Percentiles rank a stretch among this genome's conserved stretches.
Evolutionary conservation across 2,797 vertebrate genomes (phyloP).

Genomic region (Crocidura indochinensis): DNA sequence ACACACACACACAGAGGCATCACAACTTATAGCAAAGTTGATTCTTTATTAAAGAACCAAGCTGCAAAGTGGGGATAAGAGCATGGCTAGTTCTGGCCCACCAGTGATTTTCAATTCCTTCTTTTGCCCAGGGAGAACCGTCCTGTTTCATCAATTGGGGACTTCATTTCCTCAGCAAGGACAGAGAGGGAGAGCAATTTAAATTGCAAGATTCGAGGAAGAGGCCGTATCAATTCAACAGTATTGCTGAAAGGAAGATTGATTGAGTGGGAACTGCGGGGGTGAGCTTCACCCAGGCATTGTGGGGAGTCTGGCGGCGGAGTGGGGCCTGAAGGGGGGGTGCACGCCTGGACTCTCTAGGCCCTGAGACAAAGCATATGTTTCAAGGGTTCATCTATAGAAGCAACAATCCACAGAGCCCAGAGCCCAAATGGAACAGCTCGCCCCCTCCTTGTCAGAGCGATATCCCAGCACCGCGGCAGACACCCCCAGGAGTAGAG

Average conservation of each 20-base stretch:
- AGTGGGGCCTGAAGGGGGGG: neutral
- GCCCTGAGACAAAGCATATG: neutral
- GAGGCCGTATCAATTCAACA: neutral
- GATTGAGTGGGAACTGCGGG: neutral
- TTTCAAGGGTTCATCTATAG: too few relatives aligned
- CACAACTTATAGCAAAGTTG: neutral
- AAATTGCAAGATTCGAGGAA: neutral
- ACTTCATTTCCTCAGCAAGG: slow-evolving; percentile 33
- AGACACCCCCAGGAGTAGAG: neutral
- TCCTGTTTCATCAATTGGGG: neutral
- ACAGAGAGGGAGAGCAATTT: neutral
- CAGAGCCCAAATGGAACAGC: neutral
- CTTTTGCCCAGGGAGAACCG: neutral
- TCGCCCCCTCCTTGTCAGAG: neutral
- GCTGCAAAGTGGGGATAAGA: neutral
- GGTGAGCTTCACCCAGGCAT: neutral
- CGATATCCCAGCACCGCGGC: neutral
- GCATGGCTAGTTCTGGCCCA: neutral
- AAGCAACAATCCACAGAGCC: too few relatives aligned
- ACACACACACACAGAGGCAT: neutral
- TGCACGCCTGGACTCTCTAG: neutral
- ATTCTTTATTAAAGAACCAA: neutral
- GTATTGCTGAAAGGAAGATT: neutral
- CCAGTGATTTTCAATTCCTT: neutral
- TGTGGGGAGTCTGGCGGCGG: neutral